Conservation (phyloP, 2,797 vertebrate genomes). For the Microchirus variegatus region DNA sequence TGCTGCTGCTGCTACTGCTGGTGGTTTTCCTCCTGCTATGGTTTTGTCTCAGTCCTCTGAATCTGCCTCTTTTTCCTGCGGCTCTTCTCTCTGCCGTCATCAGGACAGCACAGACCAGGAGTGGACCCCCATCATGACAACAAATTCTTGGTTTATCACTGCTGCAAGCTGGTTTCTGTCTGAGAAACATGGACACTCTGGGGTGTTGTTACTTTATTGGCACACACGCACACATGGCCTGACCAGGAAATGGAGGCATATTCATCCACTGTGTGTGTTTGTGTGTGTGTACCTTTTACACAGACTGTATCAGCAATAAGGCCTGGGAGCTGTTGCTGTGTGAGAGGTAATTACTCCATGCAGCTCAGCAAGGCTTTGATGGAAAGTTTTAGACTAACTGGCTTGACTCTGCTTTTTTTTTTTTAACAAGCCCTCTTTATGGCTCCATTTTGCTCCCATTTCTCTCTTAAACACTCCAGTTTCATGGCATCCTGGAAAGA, state of each 20-base stretch:
- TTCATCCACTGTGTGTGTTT: slow-evolving; percentile 22
- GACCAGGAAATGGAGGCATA: slow-evolving; percentile 36
- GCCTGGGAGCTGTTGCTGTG: slow-evolving; percentile 70
- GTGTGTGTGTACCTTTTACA: slow-evolving; percentile 27
- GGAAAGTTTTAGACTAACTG: slow-evolving; percentile 76
- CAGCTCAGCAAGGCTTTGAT: slow-evolving; percentile 69
- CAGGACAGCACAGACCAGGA: slow-evolving; percentile 48
- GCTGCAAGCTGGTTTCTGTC: slow-evolving; percentile 60
- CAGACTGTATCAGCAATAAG: slow-evolving; percentile 68
- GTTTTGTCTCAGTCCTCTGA: slow-evolving; percentile 12
- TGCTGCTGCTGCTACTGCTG: neutral
- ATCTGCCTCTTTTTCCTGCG: slow-evolving; percentile 32
- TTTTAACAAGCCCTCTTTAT: slow-evolving; percentile 66
- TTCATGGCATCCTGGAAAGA: slow-evolving; percentile 48
- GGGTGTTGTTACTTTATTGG: slow-evolving; percentile 51
- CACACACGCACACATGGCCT: slow-evolving; percentile 36
- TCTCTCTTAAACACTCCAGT: slow-evolving; percentile 47
- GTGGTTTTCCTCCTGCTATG: slow-evolving; percentile 1
- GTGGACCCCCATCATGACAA: slow-evolving; percentile 59
- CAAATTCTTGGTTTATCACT: slow-evolving; percentile 66
- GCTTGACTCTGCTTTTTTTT: slow-evolving; percentile 53
- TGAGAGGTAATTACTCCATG: slow-evolving; percentile 74
- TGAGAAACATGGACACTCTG: slow-evolving; percentile 47
- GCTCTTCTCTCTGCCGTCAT: slow-evolving; percentile 43
- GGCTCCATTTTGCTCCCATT: slow-evolving; percentile 52